These are phyloP conservation scores for Nylanderia fulva DNA, from an alignment of 1,140 invertebrate species.

Conservation along the genomic window DNA sequence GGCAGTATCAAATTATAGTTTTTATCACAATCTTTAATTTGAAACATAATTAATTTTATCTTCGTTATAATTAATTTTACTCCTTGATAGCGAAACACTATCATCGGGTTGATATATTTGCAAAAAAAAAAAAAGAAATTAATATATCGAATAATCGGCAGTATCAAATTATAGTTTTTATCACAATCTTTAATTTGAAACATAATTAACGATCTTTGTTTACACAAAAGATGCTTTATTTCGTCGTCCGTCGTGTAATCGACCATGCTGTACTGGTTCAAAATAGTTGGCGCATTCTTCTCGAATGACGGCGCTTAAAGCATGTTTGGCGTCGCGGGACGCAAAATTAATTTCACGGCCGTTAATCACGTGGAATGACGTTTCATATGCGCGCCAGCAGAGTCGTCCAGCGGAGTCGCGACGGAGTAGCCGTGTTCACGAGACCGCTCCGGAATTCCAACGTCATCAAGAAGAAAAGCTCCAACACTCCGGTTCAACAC, in stretches of 20 bases:
- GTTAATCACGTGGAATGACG: conserved; percentile 70
- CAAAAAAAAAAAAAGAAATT: background rate
- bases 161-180: background rate
- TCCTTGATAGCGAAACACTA: background rate
- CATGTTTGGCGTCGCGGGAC: conserved; percentile 55
- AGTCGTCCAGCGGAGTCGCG: conserved; percentile 60
- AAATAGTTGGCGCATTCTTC: conserved; percentile 60
- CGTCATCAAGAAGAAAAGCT: conserved; percentile 4
- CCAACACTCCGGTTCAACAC: background rate
- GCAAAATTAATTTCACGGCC: conserved; percentile 71
- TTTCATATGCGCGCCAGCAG: conserved; percentile 60
- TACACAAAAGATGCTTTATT: conserved; percentile 2
- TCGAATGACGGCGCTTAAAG: conserved; percentile 37
- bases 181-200: conserved; percentile 15
- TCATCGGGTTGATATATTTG: background rate
- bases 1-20: background rate
- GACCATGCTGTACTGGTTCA: conserved; percentile 12
- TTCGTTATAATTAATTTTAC: background rate
- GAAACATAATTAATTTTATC: no score
- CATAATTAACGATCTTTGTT: conserved; percentile 18
- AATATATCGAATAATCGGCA: background rate
- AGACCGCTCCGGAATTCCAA: conserved; percentile 54
- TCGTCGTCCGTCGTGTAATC: conserved; percentile 2
- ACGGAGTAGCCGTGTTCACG: conserved; percentile 33
- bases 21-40: conserved; percentile 19